A percentile compares a stretch with the other conserved stretches of the same genome.
Conservation (phyloP, 2,797 vertebrate genomes). For the Chromobotia macracanthus region DNA sequence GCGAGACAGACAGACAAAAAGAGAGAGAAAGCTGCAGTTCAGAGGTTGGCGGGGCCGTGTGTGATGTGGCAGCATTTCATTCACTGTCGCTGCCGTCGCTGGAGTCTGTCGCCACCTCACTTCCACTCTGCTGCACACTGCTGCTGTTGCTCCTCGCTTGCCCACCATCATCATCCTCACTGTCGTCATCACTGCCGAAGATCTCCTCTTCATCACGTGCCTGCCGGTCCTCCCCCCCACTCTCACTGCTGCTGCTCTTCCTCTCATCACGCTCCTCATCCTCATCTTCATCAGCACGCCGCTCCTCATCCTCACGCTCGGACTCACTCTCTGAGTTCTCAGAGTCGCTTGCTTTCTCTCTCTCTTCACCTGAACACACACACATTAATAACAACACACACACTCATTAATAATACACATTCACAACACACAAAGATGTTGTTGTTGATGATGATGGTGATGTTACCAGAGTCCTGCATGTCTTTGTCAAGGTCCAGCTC, state of each 20-base stretch:
- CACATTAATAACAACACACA: slow-evolving; percentile 8
- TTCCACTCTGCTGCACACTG: slow-evolving; percentile 79
- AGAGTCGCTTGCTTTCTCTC: slow-evolving; percentile 80
- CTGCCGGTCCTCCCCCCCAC: slow-evolving; percentile 79
- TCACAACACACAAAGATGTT: neutral
- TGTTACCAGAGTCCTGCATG: slow-evolving; percentile 83
- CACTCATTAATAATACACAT: neutral
- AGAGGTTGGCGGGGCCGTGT: neutral
- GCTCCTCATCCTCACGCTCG: slow-evolving; percentile 78
- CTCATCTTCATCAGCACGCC: slow-evolving; percentile 61
- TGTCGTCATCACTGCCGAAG: slow-evolving; percentile 87
- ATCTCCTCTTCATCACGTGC: slow-evolving; percentile 91
- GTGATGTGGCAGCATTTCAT: slow-evolving; percentile 62
- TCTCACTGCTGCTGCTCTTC: slow-evolving; percentile 75
- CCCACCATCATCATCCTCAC: slow-evolving; percentile 74
- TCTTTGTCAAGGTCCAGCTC: slow-evolving; percentile 85
- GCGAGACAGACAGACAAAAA: too few species aligned
- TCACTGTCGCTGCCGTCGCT: slow-evolving; percentile 87
- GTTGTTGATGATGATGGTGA: neutral
- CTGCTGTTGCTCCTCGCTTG: slow-evolving; percentile 74
- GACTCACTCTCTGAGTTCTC: slow-evolving; percentile 83
- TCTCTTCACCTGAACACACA: slow-evolving; percentile 64
- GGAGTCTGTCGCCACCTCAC: slow-evolving; percentile 84
- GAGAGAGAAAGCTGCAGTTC: neutral
- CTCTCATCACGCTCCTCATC: slow-evolving; percentile 63